These are phyloP conservation scores for Corydoras sp. DNA, from an alignment of 2,113 vertebrate species.

Conservation along the genomic window DNA sequence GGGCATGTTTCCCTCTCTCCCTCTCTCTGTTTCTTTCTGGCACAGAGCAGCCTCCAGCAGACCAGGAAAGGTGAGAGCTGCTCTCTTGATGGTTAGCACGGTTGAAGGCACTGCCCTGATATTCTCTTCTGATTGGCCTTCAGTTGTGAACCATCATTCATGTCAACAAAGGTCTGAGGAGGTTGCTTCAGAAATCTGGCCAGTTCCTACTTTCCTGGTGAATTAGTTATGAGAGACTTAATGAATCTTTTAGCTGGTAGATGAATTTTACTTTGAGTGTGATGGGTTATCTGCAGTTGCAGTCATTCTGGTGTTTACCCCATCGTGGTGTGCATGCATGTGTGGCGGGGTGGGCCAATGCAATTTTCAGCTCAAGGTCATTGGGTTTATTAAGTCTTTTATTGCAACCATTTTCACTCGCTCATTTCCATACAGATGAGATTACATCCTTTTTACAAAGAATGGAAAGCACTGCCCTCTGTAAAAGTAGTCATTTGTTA, in stretches of 20 bases:
- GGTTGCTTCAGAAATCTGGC: constrained; percentile 37
- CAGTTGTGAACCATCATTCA: constrained; percentile 32
- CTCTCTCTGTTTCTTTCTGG: background rate
- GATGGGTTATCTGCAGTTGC: background rate
- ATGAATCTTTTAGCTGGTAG: background rate
- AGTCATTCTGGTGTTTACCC: constrained; percentile 16
- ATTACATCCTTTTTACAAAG: constrained; percentile 12
- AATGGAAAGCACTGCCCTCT: constrained; percentile 9
- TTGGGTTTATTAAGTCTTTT: constrained; percentile 24
- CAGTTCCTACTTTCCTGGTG: constrained; percentile 32
- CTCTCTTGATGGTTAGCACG: constrained; percentile 21
- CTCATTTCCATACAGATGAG: constrained; percentile 41
- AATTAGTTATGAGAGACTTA: constrained; percentile 33
- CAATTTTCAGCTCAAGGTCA: constrained; percentile 23
- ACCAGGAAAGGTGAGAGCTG: constrained; percentile 14
- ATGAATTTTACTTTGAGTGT: background rate
- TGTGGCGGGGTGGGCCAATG: background rate
- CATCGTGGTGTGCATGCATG: constrained; percentile 3
- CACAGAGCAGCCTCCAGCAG: constrained; percentile 16
- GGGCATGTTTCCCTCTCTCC: constrained; percentile 5
- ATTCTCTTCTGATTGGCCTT: background rate
- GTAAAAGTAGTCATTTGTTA: constrained; percentile 10
- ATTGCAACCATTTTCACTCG: constrained; percentile 26
- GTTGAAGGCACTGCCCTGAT: background rate
- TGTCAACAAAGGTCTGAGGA: constrained; percentile 24